Conservation (phyloP, 2,113 vertebrate species). For the Microcebus ravelobensis region DNA sequence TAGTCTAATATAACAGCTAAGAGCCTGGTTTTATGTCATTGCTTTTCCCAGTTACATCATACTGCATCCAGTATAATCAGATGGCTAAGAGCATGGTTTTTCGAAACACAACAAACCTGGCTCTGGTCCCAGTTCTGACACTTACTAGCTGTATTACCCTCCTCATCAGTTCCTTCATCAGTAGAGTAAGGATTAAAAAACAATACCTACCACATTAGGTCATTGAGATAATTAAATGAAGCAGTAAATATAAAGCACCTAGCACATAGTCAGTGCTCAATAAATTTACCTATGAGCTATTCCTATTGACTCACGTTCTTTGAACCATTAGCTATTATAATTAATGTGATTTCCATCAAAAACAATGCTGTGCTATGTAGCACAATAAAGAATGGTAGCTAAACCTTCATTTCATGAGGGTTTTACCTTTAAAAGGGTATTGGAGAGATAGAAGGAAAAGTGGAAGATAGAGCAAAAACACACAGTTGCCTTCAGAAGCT, state of each 20-base stretch:
- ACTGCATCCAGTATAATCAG: neutral
- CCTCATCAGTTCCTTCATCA: neutral
- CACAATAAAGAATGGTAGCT: neutral
- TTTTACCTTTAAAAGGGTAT: neutral
- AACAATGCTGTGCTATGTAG: neutral
- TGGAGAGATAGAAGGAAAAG: neutral
- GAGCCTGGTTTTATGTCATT: neutral
- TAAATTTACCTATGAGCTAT: neutral
- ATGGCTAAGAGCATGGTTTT: neutral
- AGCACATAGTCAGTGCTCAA: neutral
- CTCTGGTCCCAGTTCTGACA: neutral
- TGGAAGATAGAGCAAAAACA: neutral
- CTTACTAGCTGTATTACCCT: neutral
- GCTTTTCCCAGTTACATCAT: neutral
- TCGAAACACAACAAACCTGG: neutral
- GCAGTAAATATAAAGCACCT: neutral
- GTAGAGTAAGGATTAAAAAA: neutral
- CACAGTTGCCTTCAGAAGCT: neutral
- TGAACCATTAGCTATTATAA: neutral
- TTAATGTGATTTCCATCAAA: constrained; percentile 36
- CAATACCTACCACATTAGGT: neutral
- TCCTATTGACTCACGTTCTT: neutral
- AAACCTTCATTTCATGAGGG: neutral
- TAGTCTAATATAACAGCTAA: neutral
- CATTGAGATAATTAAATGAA: neutral